Conservation (phyloP, 2,797 vertebrate species). For the Chelon labrosus region DNA sequence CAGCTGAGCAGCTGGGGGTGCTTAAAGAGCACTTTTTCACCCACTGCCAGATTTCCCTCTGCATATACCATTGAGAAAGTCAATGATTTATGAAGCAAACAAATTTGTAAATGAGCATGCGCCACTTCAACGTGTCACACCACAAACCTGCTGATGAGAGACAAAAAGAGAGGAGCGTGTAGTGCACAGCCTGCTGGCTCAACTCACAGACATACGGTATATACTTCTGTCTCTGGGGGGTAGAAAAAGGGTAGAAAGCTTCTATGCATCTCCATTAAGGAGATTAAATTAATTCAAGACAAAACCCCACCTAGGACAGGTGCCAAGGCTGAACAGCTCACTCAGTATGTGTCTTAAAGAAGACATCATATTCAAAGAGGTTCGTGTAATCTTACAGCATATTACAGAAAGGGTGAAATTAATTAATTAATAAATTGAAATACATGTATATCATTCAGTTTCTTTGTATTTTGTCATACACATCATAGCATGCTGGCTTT, state of each 20-base stretch:
- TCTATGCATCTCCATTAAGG: constrained; percentile 47
- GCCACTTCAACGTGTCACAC: constrained; percentile 74
- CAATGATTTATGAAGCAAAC: constrained; percentile 81
- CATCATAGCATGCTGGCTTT: constrained; percentile 38
- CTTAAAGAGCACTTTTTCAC: constrained; percentile 73
- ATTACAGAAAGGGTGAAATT: constrained; percentile 12
- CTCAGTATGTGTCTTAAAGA: constrained; percentile 32
- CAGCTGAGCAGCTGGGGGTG: constrained; percentile 73
- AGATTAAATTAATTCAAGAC: constrained; percentile 55
- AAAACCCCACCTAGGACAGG: constrained; percentile 62
- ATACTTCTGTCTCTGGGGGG: constrained; percentile 33
- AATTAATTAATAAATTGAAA: constrained; percentile 3
- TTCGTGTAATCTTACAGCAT: constrained; percentile 15
- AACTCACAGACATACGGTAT: constrained; percentile 30
- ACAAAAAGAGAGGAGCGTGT: constrained; percentile 62
- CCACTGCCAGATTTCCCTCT: constrained; percentile 66
- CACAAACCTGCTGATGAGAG: constrained; percentile 82
- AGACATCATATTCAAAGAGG: constrained; percentile 2
- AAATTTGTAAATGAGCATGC: constrained; percentile 76
- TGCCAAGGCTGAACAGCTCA: constrained; percentile 32
- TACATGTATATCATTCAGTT: background rate
- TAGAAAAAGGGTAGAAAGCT: constrained; percentile 4
- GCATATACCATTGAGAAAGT: constrained; percentile 51
- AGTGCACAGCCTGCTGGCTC: constrained; percentile 39
- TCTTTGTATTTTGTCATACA: constrained; percentile 35